Evolutionary conservation across 2,113 vertebrate species (phyloP), one percentile per base, ranked within the genome.

Genomic region (Nettapus auritus): DNA sequence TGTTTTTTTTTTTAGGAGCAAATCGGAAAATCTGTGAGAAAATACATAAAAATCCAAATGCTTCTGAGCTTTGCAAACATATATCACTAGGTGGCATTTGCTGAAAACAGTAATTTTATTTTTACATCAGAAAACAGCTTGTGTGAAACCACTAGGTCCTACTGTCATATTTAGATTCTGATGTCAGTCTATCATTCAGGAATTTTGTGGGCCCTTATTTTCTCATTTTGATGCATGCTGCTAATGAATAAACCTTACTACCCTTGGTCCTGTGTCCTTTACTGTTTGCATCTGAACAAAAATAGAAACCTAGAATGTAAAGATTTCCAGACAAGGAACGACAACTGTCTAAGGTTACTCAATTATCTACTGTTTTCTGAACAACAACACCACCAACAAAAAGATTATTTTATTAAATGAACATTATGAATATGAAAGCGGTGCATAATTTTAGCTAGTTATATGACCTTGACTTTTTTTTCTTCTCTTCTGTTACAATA

Each of bases 21-120:
- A 83, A 53, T 68, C 9, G 71, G 34, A 73, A 82, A 78, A 60
- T 53, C 29, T 79, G 48, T 9, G 9, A 48, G 18, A 66, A 82
- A 53, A 53, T 5, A 42, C 7, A 29, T 60, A 62, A 52, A 88
- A 78, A 44, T 23, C 34, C 67, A 42, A 78, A 42, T 0, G 0
- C 13, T 86, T 71, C 26, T 66, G 81, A 84, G 64, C 46, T 78
- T 64, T 94, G 26, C 92, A 86, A 1, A 69, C 66, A 18, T 70
- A 64, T 52, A 93, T 96, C 88, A 86, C 93, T 93, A 96, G 91
- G 50, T 96, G 94, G 94, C 92, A 95, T 95, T 96, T 96, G 53
- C 80, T 93, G 93, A 88, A 96, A 93, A 88, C 62, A 78, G 64
- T 53, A 60, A 36, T 86, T 83, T 78, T 21, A 70, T 38, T 92